A percentile compares a stretch with the other conserved stretches of the same genome.
Conservation (phyloP, 2,888 invertebrate genomes). For the Parelbella ahira region DNA sequence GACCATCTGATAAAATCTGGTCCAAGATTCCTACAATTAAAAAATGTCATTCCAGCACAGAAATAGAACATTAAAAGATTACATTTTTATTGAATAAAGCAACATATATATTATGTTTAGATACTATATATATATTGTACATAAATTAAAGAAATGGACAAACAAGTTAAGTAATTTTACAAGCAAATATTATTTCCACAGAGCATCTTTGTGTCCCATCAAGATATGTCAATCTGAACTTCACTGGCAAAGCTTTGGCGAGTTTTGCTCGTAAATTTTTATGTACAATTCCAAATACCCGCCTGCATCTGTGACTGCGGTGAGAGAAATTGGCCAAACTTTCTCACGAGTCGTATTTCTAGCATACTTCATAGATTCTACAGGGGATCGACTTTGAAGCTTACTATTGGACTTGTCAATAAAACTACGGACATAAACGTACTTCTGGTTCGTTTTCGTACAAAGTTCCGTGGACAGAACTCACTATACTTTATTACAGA, state of each 20-base stretch:
- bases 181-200: no score
- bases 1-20: no score
- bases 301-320: slow-evolving; percentile 3
- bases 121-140: no score
- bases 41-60: no score
- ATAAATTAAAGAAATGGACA: no score
- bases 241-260: slow-evolving; percentile 3
- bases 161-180: no score
- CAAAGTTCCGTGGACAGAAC: not conserved
- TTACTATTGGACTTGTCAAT: slow-evolving; percentile 21
- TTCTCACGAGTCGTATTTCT: slow-evolving; percentile 14
- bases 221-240: slow-evolving; percentile 9
- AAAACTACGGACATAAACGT: slow-evolving; percentile 10
- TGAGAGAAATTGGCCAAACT: slow-evolving; percentile 18
- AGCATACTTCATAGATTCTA: slow-evolving; percentile 8
- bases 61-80: no score
- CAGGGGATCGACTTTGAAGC: slow-evolving; percentile 14
- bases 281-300: slow-evolving; percentile 19
- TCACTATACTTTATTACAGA: no score
- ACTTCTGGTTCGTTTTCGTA: slow-evolving; percentile 12
- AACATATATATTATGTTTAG: no score
- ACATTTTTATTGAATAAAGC: no score
- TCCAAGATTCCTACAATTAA: no score
- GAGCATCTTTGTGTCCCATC: not conserved
- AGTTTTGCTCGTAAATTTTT: slow-evolving; percentile 11